Evolutionary conservation across 2,888 invertebrate genomes (phyloP).

Genomic region (Drosophila cognata): DNA sequence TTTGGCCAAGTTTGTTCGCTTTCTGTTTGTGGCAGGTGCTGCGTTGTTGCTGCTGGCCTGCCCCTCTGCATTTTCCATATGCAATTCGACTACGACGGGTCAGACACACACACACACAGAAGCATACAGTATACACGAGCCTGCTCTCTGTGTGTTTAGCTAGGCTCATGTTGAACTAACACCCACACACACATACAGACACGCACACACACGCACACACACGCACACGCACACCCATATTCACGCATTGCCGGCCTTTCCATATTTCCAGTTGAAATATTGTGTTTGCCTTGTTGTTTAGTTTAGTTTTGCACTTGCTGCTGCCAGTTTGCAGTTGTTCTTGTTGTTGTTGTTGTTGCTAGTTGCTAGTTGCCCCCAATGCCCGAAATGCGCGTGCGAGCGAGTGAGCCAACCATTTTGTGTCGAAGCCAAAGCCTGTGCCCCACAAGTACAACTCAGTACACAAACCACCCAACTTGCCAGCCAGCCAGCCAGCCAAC

Average conservation of each 20-base stretch:
- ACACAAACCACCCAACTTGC: neutral
- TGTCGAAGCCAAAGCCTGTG: conserved; percentile 9
- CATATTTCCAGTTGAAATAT: conserved; percentile 78
- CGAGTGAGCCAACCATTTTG: conserved; percentile 50
- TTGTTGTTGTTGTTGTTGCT: neutral
- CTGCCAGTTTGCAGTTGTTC: conserved; percentile 29
- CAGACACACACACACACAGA: conserved; percentile 32
- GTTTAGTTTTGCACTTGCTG: conserved; percentile 64
- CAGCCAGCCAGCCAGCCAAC: neutral
- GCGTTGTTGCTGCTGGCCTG: conserved; percentile 1
- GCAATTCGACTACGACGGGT: conserved; percentile 55
- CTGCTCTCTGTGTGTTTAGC: conserved; percentile 6
- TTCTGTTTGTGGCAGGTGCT: conserved; percentile 25
- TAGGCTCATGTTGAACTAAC: conserved; percentile 3
- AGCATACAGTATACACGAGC: neutral
- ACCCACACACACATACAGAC: neutral
- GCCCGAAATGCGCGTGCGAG: conserved; percentile 46
- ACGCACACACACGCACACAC: conserved; percentile 18
- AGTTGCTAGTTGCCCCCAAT: conserved; percentile 5
- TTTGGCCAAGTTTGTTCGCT: conserved; percentile 31
- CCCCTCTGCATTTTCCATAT: conserved; percentile 45
- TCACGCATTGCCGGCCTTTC: conserved; percentile 48
- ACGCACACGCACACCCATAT: conserved; percentile 6
- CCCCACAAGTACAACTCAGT: conserved; percentile 13
- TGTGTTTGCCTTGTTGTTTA: conserved; percentile 43